Percentiles rank a stretch among this genome's conserved stretches.
Evolutionary conservation across 2,888 invertebrate species (phyloP).

Genomic region (Drosophila limbata): DNA sequence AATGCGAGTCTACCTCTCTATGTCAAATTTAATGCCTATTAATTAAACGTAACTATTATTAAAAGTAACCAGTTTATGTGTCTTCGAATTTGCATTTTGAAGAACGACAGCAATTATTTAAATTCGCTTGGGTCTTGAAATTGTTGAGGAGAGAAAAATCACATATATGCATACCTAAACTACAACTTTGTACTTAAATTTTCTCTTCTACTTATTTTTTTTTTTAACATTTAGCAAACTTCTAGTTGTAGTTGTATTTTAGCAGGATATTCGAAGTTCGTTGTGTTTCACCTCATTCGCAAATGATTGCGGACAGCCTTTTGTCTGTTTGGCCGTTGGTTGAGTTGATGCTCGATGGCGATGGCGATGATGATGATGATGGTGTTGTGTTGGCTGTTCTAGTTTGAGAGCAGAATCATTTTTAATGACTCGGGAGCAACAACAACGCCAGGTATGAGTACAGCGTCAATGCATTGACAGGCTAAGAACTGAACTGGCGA

Average conservation of each 20-base stretch:
- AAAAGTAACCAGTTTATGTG: neutral
- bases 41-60: neutral
- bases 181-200: neutral
- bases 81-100: neutral
- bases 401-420: slow-evolving; percentile 72
- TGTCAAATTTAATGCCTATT: neutral
- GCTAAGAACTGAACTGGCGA: neutral
- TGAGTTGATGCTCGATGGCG: slow-evolving; percentile 29
- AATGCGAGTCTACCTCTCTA: neutral
- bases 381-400: slow-evolving; percentile 54
- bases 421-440: slow-evolving; percentile 70
- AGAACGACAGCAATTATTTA: neutral
- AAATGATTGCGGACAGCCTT: slow-evolving; percentile 27
- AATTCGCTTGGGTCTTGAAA: too few species aligned
- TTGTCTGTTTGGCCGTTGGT: too few species aligned
- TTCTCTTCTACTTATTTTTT: neutral
- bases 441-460: slow-evolving; percentile 19
- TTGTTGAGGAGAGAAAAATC: neutral
- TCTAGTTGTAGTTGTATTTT: neutral
- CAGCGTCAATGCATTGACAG: slow-evolving; percentile 41
- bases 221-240: neutral
- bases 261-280: neutral
- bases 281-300: neutral
- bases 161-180: too few species aligned
- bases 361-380: slow-evolving; percentile 31